Conservation (phyloP, 2,113 vertebrate species). For the Alligator sinensis region DNA sequence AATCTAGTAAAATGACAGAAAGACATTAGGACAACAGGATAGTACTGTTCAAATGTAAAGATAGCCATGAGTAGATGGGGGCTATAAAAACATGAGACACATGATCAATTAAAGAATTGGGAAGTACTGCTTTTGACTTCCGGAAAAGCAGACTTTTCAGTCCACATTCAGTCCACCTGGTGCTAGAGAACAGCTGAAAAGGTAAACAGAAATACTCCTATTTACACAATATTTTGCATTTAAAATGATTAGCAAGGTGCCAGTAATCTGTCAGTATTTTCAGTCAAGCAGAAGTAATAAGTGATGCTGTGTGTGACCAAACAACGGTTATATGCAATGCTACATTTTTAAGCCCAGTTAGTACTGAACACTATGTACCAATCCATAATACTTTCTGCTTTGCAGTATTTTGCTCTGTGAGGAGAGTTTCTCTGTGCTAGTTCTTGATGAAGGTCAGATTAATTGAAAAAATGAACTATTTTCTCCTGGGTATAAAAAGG, state of each 20-base stretch:
- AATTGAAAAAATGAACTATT: constrained; percentile 51
- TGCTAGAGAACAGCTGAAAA: neutral
- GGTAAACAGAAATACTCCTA: neutral
- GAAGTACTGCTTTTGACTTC: neutral
- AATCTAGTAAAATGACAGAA: neutral
- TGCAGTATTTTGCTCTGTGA: neutral
- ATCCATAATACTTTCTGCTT: neutral
- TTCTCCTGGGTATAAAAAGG: constrained; percentile 28
- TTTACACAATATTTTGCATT: neutral
- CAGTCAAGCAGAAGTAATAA: neutral
- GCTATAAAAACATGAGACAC: neutral
- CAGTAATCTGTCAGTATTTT: neutral
- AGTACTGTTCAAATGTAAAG: neutral
- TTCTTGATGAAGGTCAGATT: constrained; percentile 64
- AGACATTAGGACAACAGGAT: neutral
- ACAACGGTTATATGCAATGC: neutral
- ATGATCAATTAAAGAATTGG: neutral
- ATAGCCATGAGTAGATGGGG: neutral
- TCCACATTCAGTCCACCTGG: neutral
- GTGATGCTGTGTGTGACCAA: neutral
- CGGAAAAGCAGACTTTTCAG: neutral
- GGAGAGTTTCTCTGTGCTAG: constrained; percentile 22
- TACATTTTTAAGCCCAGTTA: neutral
- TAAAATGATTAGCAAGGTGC: neutral
- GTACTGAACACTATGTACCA: neutral